Base-by-base conservation (phyloP, 2,113 vertebrate species). In the Martes martes region DNA sequence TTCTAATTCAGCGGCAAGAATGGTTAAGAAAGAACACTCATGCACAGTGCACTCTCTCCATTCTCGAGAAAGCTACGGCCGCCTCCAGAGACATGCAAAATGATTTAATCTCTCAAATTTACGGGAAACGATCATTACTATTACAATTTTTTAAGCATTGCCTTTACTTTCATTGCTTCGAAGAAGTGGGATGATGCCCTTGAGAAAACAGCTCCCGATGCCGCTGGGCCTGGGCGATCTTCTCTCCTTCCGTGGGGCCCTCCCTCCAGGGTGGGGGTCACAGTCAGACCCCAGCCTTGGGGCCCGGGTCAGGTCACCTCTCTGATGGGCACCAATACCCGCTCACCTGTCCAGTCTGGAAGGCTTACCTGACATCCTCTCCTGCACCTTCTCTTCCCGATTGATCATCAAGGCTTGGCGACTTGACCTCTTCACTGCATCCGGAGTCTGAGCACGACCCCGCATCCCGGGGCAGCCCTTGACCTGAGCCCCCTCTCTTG, bases 401-500 rank as follows among this genome's bases (percentile, higher is more conserved):
- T 23, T 55, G 13, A 7, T 16, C 31, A 16, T 6, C 47, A 23
- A 11, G 39, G 13, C 45, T 13, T 36, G 47, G 8, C 11, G 23
- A 23, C 0, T 9, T 67, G 11, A 19, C 57, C 14, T 33, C 28
- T 65, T 39, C 1, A 0, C 11, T 10, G 21, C 2, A 5, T 31
- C 23, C 2, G 9, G 26, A 1, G n/a, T 21, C 80, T 33, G 47
- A 65, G 26, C 15, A 0, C 6, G 4, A 47, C 10, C 24, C 23
- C 4, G 4, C 2, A 1, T 42, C 13, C 45, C 65, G 2, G 0
- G 0, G 2, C 57, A 6, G 13, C 59, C 71, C 65, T 16, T 2
- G 0, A 1, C 4, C 42, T 1, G 4, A 52, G 33, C 59, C 59
- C 59, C 82, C 1, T 13, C 50, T 24, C 45, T 28, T 0, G 0